Conservation (phyloP, 2,888 invertebrate species). For the Habroteleia sp. region DNA sequence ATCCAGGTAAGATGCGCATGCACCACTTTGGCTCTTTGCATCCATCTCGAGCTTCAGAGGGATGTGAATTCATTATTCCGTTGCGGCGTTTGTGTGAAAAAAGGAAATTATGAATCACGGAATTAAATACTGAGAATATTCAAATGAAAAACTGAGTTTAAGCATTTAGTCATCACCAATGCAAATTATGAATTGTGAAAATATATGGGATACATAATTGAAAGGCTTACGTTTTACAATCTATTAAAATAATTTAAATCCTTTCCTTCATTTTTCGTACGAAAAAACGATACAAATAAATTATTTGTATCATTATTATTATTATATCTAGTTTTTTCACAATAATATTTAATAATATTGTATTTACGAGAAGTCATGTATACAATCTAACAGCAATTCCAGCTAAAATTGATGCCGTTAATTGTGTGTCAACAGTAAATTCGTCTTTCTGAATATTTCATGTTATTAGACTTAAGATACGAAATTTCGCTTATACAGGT, state of each 20-base stretch:
- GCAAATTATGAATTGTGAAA: conserved; percentile 8
- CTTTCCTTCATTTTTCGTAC: background rate
- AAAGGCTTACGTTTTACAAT: background rate
- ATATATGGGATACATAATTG: background rate
- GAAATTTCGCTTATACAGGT: conserved; percentile 35
- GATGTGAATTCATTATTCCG: conserved; percentile 51
- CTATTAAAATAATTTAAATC: background rate
- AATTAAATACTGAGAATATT: too few species aligned
- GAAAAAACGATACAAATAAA: too few species aligned
- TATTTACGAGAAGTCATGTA: too few species aligned
- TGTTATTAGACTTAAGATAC: conserved; percentile 1
- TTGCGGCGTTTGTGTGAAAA: conserved; percentile 38
- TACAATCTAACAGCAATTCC: background rate
- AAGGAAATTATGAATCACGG: too few species aligned
- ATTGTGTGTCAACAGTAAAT: conserved; percentile 19
- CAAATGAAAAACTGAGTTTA: too few species aligned
- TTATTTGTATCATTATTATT: too few species aligned
- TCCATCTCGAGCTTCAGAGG: conserved; percentile 45
- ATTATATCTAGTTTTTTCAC: too few species aligned
- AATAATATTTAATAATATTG: too few species aligned
- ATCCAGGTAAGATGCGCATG: conserved; percentile 56
- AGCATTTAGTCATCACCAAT: conserved; percentile 14
- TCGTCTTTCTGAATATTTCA: conserved; percentile 22
- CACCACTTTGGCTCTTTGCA: conserved; percentile 37
- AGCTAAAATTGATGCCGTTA: background rate